Base-by-base conservation (phyloP, 2,113 vertebrate species). In the Microcebus ravelobensis region DNA sequence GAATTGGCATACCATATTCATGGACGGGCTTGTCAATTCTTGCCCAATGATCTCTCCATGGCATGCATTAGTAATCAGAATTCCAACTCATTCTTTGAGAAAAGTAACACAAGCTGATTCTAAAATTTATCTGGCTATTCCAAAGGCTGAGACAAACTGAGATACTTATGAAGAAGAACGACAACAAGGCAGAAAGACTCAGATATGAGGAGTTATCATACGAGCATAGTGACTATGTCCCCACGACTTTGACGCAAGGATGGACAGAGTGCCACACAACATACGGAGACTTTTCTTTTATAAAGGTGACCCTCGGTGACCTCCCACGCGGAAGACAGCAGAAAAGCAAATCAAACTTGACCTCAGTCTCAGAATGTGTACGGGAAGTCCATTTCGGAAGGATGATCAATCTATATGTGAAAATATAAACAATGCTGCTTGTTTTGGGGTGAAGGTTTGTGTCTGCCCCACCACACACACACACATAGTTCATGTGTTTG, bases 171-270 rank as follows among this genome's bases (percentile, higher is more conserved):
- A 59, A 59, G 23, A 59, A 25, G 57, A 59, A 59, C 1, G 10
- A 59, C 20, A 25, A 23, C 3, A 59, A 55, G 55, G 55, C 55
- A 55, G 55, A 55, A 55, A 59, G 57, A 59, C 23, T 76, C 73
- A 31, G 13, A 8, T 6, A 76, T 14, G 6, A 23, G 17, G 18
- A 59, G 23, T 87, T 45, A 31, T 42, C 6, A 6, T 9, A 31
- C 34, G 31, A 45, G 10, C 2, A 2, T 7, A 7, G 17, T 2
- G 14, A 14, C 14, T 8, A 57, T 31, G 14, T 57, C 14, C 5
- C 29, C 2, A 23, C 20, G 20, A 11, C 36, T 20, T 42, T 23
- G 68, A 17, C 6, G 8, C 27, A 52, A 27, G 63, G 8, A 25
- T 36, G 14, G 21, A 23, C 18, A 39, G 39, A 39, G 39, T 39